Conservation (phyloP, 2,888 invertebrate genomes). For the Diplolepis rosae region DNA sequence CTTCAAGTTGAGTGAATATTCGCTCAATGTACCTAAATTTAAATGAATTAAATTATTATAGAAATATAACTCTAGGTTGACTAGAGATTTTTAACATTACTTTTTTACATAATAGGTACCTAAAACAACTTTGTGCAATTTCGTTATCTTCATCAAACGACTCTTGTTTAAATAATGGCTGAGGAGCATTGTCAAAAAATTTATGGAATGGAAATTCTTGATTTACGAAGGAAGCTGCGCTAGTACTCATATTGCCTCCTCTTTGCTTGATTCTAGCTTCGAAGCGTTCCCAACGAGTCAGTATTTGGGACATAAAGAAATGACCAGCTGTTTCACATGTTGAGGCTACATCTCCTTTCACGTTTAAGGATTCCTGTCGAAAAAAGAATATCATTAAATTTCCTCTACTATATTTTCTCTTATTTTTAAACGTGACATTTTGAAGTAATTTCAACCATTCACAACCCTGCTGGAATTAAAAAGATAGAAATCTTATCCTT, state of each 20-base stretch:
- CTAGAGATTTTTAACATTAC: neutral
- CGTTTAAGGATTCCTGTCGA: conserved; percentile 84
- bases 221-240: conserved; percentile 77
- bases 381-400: conserved; percentile 21
- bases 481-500: no score
- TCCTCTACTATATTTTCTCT: neutral
- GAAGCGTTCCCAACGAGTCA: conserved; percentile 95
- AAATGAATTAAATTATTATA: conserved; percentile 23
- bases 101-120: conserved; percentile 68
- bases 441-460: no score
- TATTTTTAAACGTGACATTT: conserved; percentile 1
- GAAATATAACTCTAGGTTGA: no score
- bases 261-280: conserved; percentile 78
- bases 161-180: conserved; percentile 90
- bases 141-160: conserved; percentile 88
- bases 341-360: conserved; percentile 92
- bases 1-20: conserved; percentile 97
- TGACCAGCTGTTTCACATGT: conserved; percentile 99
- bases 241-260: conserved; percentile 63
- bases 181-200: conserved; percentile 95
- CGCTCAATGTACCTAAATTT: conserved; percentile 87
- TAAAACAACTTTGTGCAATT: conserved; percentile 94
- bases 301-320: conserved; percentile 95
- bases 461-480: no score
- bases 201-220: conserved; percentile 94